phyloP scores from a whole-genome alignment of 2,113 vertebrate species.

The Corynorhinus townsendii region DNA sequence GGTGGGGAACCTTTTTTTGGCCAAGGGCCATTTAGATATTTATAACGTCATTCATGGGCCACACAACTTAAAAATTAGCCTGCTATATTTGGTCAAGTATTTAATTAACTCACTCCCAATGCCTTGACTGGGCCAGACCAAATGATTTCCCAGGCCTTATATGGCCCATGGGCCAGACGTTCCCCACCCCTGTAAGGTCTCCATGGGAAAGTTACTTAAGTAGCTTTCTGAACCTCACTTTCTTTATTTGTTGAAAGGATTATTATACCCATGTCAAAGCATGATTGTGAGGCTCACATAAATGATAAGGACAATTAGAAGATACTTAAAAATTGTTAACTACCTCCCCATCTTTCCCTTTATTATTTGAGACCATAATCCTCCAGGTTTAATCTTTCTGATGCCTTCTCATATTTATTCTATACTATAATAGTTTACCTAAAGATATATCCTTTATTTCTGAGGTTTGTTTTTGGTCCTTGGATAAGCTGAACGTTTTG shows the following conservation, averaged over 20 bases:
- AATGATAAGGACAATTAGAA: not conserved
- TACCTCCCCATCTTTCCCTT: not conserved
- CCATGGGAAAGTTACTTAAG: not conserved
- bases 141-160: too few species aligned
- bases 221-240: not conserved
- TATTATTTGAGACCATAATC: not conserved
- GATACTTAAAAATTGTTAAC: not conserved
- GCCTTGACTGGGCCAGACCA: too few species aligned
- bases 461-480: not conserved
- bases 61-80: too few species aligned
- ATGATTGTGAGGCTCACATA: not conserved
- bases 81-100: too few species aligned
- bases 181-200: not conserved
- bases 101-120: too few species aligned
- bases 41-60: too few species aligned
- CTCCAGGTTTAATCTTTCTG: not conserved
- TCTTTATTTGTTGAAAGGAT: not conserved
- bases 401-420: not conserved
- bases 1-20: too few species aligned
- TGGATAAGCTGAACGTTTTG: not conserved
- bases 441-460: not conserved
- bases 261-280: not conserved
- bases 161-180: too few species aligned
- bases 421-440: not conserved
- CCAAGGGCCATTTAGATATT: too few species aligned